phyloP scores from a whole-genome alignment of 1,140 invertebrate genomes.

The Eurytemora carolleeae region DNA sequence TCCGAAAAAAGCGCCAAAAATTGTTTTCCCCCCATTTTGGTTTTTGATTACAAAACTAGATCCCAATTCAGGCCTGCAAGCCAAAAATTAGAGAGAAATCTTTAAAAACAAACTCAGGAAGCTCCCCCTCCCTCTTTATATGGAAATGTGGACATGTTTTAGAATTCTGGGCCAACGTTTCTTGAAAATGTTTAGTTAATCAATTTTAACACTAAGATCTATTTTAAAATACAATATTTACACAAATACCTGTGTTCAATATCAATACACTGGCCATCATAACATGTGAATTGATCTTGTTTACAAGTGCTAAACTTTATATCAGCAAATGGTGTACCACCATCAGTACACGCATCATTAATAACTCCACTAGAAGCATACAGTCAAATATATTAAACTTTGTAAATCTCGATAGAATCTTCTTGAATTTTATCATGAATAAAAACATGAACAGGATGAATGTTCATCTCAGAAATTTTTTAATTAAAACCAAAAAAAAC shows the following conservation, averaged over 20 bases:
- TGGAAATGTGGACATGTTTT: background rate
- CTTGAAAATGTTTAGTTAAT: background rate
- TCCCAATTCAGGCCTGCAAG: too few relatives aligned
- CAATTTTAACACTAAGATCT: background rate
- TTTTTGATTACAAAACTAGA: too few relatives aligned
- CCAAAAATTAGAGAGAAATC: background rate
- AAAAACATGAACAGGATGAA: background rate
- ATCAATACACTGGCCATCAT: background rate
- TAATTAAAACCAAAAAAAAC: too few relatives aligned
- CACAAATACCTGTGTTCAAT: background rate
- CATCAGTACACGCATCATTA: background rate
- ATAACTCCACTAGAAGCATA: background rate
- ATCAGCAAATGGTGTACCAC: background rate
- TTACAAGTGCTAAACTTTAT: background rate
- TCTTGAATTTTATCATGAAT: too few relatives aligned
- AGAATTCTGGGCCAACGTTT: background rate
- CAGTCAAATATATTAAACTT: background rate
- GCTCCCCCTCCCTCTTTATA: background rate
- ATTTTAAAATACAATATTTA: background rate
- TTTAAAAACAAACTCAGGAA: background rate
- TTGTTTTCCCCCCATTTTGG: too few relatives aligned
- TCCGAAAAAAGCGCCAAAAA: too few relatives aligned
- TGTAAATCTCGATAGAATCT: too few relatives aligned
- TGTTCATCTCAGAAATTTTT: background rate
- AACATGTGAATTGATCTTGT: background rate